Base-by-base conservation (phyloP, 1,140 invertebrate species). In the Pseudomyrmex gracilis region DNA sequence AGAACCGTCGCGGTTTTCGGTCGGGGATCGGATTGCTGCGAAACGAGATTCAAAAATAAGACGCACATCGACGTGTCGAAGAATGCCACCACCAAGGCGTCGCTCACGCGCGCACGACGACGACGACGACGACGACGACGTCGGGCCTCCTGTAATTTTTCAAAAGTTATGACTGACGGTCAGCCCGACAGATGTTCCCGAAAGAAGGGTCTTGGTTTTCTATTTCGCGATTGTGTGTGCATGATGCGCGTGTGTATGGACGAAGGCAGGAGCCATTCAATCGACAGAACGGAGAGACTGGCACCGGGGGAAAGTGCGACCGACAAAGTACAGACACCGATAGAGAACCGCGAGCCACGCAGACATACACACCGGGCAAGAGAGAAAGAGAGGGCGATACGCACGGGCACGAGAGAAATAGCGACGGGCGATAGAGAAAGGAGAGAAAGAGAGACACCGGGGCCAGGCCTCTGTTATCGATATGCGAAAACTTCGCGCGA, bases 121-220 rank as follows among this genome's bases (percentile, higher is more conserved):
- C n/a, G 43, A 22, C 67, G 49, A 22, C 67, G 49, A n/a, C 64
- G 61, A 70, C 17, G 55, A 78, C 51, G 45, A 57, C n/a, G 85
- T 8, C 12, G 13, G 55, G 9, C 22, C 10, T 61, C 17, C 34
- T 64, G 55, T 43, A 57, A 17, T 43, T 87, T 88, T 87, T 34
- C 5, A 20, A 66, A 87, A 85, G 83, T 88, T 88, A 88, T 70
- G 58, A 22, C 9, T 45, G 24, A 49, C 63, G 20, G 22, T 34
- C 17, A 66, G 73, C 34, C 67, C 86, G 86, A 87, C 86, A 87
- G 86, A 87, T 87, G 87, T 85, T 85, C 47, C 12, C 22, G 24
- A 53, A 64, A 58, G 67, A 20, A 24, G 13, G 58, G 73, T n/a
- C 43, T 83, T 49, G 49, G 22, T 49, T 49, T 47, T 34, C 1